These are phyloP conservation scores for Lasius fuliginosus DNA, from an alignment of 2,888 invertebrate species.

Conservation along the genomic window DNA sequence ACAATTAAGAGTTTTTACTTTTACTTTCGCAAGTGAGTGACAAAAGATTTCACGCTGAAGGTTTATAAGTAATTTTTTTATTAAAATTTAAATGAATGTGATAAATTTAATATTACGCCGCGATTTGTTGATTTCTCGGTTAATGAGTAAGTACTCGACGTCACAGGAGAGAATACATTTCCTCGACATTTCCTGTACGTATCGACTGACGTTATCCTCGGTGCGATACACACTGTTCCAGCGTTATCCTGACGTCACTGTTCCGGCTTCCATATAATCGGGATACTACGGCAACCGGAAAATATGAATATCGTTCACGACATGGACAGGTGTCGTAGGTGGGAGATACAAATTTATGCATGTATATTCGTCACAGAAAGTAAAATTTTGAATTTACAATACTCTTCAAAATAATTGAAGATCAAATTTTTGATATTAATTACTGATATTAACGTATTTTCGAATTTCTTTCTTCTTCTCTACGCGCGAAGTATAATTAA, in stretches of 20 bases:
- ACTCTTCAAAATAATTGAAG: not conserved
- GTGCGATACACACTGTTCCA: conserved; percentile 23
- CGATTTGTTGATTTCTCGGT: conserved; percentile 19
- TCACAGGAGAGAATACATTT: conserved; percentile 37
- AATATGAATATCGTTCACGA: conserved; percentile 57
- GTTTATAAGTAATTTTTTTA: not conserved
- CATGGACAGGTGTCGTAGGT: conserved; percentile 36
- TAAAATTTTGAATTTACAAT: conserved; percentile 13
- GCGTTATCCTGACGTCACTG: conserved; percentile 56
- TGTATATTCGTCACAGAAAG: not conserved
- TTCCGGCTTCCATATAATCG: conserved; percentile 57
- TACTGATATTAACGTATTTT: not conserved
- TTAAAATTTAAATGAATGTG: not conserved
- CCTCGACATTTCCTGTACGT: conserved; percentile 55
- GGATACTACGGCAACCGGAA: conserved; percentile 52
- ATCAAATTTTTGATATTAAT: conserved; percentile 1
- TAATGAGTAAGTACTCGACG: conserved; percentile 38
- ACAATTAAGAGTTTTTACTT: not conserved
- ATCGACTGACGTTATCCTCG: conserved; percentile 60
- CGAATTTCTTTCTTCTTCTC: not conserved
- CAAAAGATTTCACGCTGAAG: not conserved
- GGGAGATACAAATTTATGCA: conserved; percentile 10
- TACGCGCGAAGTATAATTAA: not conserved
- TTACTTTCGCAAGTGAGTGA: not conserved
- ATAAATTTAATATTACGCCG: not conserved